A percentile compares a stretch with the other conserved stretches of the same genome.
Evolutionary conservation across 1,140 invertebrate genomes (phyloP).

Genomic region (Drosophila chauvacae): DNA sequence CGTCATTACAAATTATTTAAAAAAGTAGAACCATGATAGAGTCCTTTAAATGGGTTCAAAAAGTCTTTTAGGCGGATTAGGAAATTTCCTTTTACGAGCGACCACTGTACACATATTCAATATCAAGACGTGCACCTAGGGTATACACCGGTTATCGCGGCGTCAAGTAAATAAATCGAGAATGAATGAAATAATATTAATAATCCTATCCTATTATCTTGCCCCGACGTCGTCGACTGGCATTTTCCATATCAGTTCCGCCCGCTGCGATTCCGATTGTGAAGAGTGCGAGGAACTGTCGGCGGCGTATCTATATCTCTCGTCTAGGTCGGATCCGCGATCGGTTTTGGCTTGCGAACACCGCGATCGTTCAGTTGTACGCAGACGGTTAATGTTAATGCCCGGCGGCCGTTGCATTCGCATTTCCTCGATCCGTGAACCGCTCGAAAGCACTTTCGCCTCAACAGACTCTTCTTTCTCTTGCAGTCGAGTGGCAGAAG

Average conservation of each 20-base stretch:
- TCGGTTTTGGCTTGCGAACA: conserved; percentile 43
- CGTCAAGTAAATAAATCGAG: conserved; percentile 28
- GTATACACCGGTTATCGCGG: conserved; percentile 5
- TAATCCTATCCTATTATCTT: conserved; percentile 44
- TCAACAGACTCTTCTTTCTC: conserved; percentile 41
- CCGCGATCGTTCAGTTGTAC: conserved; percentile 63
- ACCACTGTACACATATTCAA: conserved; percentile 16
- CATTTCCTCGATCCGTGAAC: conserved; percentile 60
- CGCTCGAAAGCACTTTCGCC: conserved; percentile 47
- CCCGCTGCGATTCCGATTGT: conserved; percentile 14
- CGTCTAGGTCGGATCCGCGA: conserved; percentile 52
- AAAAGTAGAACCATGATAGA: not conserved
- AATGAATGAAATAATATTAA: conserved; percentile 46
- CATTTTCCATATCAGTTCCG: conserved; percentile 61
- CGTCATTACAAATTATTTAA: not conserved
- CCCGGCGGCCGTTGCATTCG: conserved; percentile 61
- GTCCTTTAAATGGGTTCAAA: not conserved
- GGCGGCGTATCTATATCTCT: conserved; percentile 26
- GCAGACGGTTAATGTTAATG: conserved; percentile 74
- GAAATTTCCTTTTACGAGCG: not conserved
- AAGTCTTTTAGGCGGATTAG: not conserved
- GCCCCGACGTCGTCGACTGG: conserved; percentile 1
- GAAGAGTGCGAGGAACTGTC: conserved; percentile 56
- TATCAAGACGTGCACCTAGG: conserved; percentile 5
- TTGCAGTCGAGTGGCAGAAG: conserved; percentile 44